Evolutionary conservation across 2,113 vertebrate species (phyloP).

Genomic region (Erythrocercus mccallii): DNA sequence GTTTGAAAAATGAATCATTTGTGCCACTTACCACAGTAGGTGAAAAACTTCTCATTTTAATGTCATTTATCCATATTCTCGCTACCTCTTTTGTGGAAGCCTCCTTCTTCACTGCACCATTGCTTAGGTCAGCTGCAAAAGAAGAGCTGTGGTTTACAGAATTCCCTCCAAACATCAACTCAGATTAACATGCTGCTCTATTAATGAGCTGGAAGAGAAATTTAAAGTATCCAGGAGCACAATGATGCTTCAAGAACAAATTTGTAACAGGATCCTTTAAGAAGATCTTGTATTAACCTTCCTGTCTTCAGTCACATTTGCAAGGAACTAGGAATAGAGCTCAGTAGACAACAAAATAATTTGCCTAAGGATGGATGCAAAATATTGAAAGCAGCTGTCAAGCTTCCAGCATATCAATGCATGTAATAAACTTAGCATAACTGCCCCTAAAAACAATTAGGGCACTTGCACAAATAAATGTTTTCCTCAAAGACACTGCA

Average conservation of each 20-base stretch:
- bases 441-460: neutral
- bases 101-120: conserved; percentile 93
- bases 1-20: neutral
- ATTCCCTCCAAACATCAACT: neutral
- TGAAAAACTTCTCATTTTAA: conserved; percentile 90
- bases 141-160: conserved; percentile 12
- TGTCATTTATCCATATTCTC: conserved; percentile 92
- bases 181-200: neutral
- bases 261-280: neutral
- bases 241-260: neutral
- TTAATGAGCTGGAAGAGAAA: neutral
- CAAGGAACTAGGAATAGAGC: neutral
- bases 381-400: neutral
- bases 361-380: neutral
- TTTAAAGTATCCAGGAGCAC: neutral
- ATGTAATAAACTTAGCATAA: neutral
- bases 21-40: conserved; percentile 80
- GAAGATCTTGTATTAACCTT: neutral
- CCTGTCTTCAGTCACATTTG: neutral
- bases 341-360: neutral
- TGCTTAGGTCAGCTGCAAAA: conserved; percentile 88
- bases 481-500: neutral
- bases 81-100: conserved; percentile 87
- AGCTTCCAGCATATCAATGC: neutral
- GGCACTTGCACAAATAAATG: neutral